A percentile compares a stretch with the other conserved stretches of the same genome.
Evolutionary conservation across 2,797 vertebrate genomes (phyloP).

Genomic region (Sebastes vulpes): DNA sequence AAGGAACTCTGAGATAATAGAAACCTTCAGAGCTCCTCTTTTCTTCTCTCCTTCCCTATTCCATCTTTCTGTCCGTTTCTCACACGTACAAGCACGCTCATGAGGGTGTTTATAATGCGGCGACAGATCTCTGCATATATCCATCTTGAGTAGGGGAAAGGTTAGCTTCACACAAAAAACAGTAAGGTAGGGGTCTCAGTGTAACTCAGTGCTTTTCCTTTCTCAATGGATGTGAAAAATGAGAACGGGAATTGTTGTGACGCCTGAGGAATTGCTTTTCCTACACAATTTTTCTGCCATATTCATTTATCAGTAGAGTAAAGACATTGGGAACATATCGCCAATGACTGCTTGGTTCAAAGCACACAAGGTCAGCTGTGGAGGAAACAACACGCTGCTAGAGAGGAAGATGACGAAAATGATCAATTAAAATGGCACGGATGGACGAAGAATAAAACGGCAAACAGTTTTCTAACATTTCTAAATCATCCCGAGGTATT

Average conservation of each 20-base stretch:
- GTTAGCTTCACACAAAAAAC: constrained; percentile 22
- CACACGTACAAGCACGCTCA: constrained; percentile 20
- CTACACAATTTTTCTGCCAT: constrained; percentile 75
- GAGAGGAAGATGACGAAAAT: constrained; percentile 7
- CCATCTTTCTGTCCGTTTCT: constrained; percentile 2
- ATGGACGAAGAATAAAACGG: constrained; percentile 41
- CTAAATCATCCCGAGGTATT: constrained; percentile 10
- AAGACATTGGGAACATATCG: constrained; percentile 41
- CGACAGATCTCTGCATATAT: constrained; percentile 67
- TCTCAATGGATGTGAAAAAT: constrained; percentile 79
- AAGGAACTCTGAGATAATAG: constrained; percentile 39
- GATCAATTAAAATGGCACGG: constrained; percentile 44
- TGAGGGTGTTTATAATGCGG: constrained; percentile 8
- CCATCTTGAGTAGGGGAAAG: constrained; percentile 54
- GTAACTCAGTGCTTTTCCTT: constrained; percentile 23
- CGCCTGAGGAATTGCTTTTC: constrained; percentile 83
- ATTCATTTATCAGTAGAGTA: constrained; percentile 73
- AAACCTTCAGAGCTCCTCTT: constrained; percentile 12
- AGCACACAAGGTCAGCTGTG: constrained; percentile 15
- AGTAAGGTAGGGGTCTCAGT: constrained; percentile 27
- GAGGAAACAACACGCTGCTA: neutral
- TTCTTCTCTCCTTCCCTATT: neutral
- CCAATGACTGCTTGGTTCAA: constrained; percentile 33
- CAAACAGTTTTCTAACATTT: constrained; percentile 15
- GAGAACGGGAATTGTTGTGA: constrained; percentile 81